These are phyloP conservation scores for Crotalus viridis DNA, from an alignment of 2,113 vertebrate genomes.

Conservation along the genomic window DNA sequence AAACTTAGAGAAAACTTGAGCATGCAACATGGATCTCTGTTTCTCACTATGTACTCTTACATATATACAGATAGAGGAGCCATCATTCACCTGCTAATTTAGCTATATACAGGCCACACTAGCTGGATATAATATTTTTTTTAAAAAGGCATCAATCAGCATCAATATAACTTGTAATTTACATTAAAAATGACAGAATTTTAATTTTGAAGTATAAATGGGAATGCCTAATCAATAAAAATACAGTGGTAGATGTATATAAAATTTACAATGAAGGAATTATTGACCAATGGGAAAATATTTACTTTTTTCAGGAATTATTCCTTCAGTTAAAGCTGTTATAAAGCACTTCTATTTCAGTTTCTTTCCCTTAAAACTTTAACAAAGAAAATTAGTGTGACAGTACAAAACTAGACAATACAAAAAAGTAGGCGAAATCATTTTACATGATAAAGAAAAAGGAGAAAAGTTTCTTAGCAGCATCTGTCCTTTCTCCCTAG, in stretches of 20 bases:
- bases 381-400: neutral
- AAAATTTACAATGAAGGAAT: neutral
- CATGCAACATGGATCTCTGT: neutral
- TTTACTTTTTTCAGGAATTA: neutral
- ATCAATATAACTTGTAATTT: neutral
- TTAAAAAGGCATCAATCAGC: neutral
- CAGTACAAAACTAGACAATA: neutral
- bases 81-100: neutral
- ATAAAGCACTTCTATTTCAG: neutral
- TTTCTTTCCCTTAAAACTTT: neutral
- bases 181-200: neutral
- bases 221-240: neutral
- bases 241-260: neutral
- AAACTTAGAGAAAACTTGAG: neutral
- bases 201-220: neutral
- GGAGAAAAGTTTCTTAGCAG: neutral
- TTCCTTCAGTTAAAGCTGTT: neutral
- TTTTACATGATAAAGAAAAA: neutral
- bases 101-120: neutral
- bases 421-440: neutral
- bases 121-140: neutral
- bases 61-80: neutral
- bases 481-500: neutral
- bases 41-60: neutral
- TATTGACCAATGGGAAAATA: neutral